These are phyloP conservation scores for Thomomys bottae DNA, from an alignment of 2,113 vertebrate species.

Conservation along the genomic window DNA sequence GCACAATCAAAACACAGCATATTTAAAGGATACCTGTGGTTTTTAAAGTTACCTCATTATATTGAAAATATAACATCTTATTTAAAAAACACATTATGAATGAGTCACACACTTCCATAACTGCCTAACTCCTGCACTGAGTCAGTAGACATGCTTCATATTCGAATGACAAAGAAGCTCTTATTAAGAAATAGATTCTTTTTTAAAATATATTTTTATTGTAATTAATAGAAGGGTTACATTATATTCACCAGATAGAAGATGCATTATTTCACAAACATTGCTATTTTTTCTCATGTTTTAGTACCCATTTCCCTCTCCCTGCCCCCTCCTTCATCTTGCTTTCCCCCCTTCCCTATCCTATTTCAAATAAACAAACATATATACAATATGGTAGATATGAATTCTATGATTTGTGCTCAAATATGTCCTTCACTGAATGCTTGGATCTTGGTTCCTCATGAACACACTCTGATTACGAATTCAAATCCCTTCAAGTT, in stretches of 20 bases:
- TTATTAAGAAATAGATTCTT: neutral
- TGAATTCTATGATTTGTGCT: neutral
- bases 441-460: constrained; percentile 59
- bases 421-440: constrained; percentile 45
- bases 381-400: too few relatives aligned
- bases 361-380: too few relatives aligned
- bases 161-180: too few relatives aligned
- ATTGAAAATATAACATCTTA: neutral
- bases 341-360: too few relatives aligned
- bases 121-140: neutral
- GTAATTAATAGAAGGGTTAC: too few relatives aligned
- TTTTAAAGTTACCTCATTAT: neutral
- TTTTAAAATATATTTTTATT: too few relatives aligned
- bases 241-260: too few relatives aligned
- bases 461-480: constrained; percentile 64
- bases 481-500: constrained; percentile 74
- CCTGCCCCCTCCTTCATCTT: too few relatives aligned
- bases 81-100: neutral
- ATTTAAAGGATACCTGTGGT: neutral
- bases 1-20: too few relatives aligned
- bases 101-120: neutral
- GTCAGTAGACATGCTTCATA: neutral
- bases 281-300: too few relatives aligned
- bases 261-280: too few relatives aligned
- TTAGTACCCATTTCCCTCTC: too few relatives aligned